Base-by-base conservation (phyloP, 2,797 vertebrate genomes). In the Muscicapa comitata region DNA sequence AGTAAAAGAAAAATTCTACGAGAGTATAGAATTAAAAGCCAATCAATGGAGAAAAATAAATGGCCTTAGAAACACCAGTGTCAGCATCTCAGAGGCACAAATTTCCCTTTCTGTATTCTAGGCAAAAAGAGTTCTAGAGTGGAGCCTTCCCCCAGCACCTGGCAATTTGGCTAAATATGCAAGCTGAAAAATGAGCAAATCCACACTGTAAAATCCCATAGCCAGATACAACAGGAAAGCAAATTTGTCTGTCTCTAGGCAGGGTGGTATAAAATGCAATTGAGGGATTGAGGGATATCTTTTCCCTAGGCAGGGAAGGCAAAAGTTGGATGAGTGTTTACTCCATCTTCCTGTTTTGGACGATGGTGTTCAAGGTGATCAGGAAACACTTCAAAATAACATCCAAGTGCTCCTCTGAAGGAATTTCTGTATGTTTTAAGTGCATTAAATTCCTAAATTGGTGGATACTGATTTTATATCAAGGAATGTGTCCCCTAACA, bases 181-280 rank as follows among this genome's bases (percentile, higher is more conserved):
- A 50, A 57, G 19, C 73, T 86, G 76, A 83, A 92, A 93, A 91
- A 79, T 45, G 73, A 83, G 33, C 55, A 93, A 67, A 65, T 76
- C 58, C 73, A 21, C 68, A 17, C 65, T 72, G 47, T 81, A 75
- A 86, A 90, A 72, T 75, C 35, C 55, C 51, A n/a, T 59, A 82
- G 54, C 74, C 86, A 94, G 63, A 77, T 73, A 40, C 38, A 95
- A 90, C 24, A 93, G 61, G 66, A 93, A 86, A 88, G 55, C 42
- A 87, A 92, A 93, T 93, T 63, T 68, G 18, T 77, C 54, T 82
- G 62, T 91, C 72, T 94, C 31, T 29, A 86, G 93, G 66, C 72
- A 93, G 65, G 50, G 38, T 67, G 54, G 38, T 91, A 55, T 16
- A 73, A 95, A 94, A 68, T 47, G 26, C 8, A 58, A 31, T 31